These are phyloP conservation scores for Thereuonema tuberculata DNA, from an alignment of 1,140 invertebrate genomes.

Conservation along the genomic window DNA sequence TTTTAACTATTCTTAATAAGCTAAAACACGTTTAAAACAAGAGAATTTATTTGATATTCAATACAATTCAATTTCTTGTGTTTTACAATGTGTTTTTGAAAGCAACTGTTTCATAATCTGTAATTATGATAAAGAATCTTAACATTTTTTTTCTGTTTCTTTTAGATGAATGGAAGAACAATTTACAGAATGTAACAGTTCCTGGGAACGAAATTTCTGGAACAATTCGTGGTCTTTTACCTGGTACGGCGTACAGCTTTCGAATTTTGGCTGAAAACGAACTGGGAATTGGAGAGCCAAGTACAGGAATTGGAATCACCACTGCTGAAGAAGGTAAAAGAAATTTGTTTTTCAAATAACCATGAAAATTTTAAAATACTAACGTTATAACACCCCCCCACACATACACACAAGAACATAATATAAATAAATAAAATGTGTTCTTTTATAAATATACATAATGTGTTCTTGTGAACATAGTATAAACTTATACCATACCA, in stretches of 20 bases:
- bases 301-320: constrained; percentile 66
- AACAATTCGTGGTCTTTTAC: constrained; percentile 71
- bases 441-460: too few relatives aligned
- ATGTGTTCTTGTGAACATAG: too few relatives aligned
- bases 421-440: not conserved
- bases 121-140: too few relatives aligned
- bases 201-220: constrained; percentile 73
- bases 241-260: constrained; percentile 39
- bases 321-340: constrained; percentile 72
- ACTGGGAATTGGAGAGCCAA: constrained; percentile 1
- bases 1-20: too few relatives aligned
- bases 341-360: not conserved
- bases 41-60: too few relatives aligned
- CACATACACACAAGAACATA: too few relatives aligned
- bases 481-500: too few relatives aligned
- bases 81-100: not conserved
- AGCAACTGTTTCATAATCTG: too few relatives aligned
- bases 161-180: constrained; percentile 3
- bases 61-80: too few relatives aligned
- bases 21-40: too few relatives aligned
- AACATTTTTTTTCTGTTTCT: too few relatives aligned
- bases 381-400: not conserved
- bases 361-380: not conserved
- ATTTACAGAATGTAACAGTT: constrained; percentile 30
- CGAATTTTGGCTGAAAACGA: constrained; percentile 6